These are phyloP conservation scores for Littorina saxatilis DNA, from an alignment of 1,140 invertebrate species.

Conservation along the genomic window DNA sequence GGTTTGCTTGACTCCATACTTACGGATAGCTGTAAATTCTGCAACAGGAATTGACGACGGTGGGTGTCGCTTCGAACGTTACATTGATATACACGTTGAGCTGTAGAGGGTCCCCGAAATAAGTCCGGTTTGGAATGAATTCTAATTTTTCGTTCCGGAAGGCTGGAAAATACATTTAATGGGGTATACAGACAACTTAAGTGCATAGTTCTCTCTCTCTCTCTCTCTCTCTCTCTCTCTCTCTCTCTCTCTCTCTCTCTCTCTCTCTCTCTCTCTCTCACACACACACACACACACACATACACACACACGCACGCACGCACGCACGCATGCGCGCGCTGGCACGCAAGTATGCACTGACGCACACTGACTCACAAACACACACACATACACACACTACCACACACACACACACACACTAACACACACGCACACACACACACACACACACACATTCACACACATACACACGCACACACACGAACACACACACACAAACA, in stretches of 20 bases:
- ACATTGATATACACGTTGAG: constrained; percentile 49
- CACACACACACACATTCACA: too few species aligned
- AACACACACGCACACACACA: too few species aligned
- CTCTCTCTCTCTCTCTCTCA: neutral
- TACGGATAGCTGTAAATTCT: constrained; percentile 40
- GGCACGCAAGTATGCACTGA: neutral
- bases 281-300: neutral
- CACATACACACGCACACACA: too few species aligned
- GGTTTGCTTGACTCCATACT: too few species aligned
- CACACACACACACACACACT: too few species aligned
- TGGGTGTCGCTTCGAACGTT: constrained; percentile 33
- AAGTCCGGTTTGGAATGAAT: constrained; percentile 31
- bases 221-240: constrained; percentile 11
- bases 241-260: neutral
- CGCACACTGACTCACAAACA: neutral
- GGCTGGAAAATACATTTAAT: too few species aligned
- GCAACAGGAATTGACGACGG: constrained; percentile 50
- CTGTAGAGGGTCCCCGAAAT: constrained; percentile 8
- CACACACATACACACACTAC: neutral
- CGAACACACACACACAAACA: too few species aligned
- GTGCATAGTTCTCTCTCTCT: neutral
- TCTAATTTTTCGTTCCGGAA: constrained; percentile 20
- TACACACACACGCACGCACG: neutral
- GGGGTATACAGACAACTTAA: too few species aligned
- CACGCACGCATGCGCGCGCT: neutral